Base-by-base conservation (phyloP, 2,797 vertebrate genomes). In the Cichlasoma orientale region DNA sequence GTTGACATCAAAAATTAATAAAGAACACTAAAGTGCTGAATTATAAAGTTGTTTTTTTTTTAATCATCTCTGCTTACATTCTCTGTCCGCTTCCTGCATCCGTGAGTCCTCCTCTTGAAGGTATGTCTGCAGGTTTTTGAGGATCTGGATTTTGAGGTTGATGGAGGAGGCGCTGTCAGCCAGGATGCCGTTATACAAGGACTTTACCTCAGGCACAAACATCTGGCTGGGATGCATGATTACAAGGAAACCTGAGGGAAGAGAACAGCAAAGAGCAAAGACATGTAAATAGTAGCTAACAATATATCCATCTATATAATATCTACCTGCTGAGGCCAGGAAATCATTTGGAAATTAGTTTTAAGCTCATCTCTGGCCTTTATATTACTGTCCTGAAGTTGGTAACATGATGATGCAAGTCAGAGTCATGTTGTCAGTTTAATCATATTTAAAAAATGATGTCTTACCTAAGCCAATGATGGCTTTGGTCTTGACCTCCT, bases 91-190 rank as follows among this genome's bases (percentile, higher is more conserved):
- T 86, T 98, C 97, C 82, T 99, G 98, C 98, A 99, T 99, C 53
- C 98, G 96, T 0, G 97, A 96, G 88, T 99, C 98, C 70, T 99
- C 98, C 90, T 99, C 98, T 91, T 99, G 98, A 82, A 99, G 95
- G 90, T 99, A 99, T 7, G 97, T 99, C 92, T 99, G 98, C 33
- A 99, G 97, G 92, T 99, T 99, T 95, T 99, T 99, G 86, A 99
- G 96, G 85, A 99, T 96, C 93, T 99, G 98, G 88, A 98, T 99
- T 96, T 99, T 98, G 89, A 99, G 96, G 88, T 97, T 97, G 85
- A 99, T 96, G n/a, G 97, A 97, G 80, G 95, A 95, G 86, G 91
- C 91, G 72, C 93, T 92, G 88, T 98, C 98, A 82, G 97, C 97
- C 82, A 99, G 95, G 86, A 99, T 97, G 77, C 95, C 97, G 75